These are phyloP conservation scores for Caradrina clavipalpis DNA, from an alignment of 2,888 invertebrate genomes.

Conservation along the genomic window DNA sequence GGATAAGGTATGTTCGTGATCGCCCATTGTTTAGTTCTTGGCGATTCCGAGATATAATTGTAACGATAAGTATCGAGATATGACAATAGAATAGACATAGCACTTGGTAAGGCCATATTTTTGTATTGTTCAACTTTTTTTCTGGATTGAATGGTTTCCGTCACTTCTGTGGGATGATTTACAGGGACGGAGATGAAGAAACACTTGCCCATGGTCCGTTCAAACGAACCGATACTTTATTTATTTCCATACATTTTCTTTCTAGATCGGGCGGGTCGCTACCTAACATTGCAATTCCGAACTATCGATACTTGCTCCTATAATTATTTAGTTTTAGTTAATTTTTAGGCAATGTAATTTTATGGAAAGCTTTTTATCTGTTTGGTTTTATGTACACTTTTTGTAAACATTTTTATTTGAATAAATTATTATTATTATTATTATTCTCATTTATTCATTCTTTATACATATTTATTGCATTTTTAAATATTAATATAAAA, in stretches of 20 bases:
- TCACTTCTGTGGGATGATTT: background rate
- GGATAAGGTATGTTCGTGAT: conserved; percentile 65
- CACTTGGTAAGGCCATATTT: conserved; percentile 52
- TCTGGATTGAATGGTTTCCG: conserved; percentile 12
- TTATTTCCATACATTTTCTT: background rate
- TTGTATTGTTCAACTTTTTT: conserved; percentile 50
- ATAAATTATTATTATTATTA: no score
- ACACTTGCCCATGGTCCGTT: background rate
- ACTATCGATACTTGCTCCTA: no score
- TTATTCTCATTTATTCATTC: no score
- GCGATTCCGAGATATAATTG: conserved; percentile 62
- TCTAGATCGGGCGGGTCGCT: no score
- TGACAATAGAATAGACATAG: conserved; percentile 56
- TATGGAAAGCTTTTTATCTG: no score
- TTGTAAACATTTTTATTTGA: no score
- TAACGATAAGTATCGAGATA: conserved; percentile 59
- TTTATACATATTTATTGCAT: no score
- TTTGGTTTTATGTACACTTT: no score
- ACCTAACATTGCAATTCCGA: no score
- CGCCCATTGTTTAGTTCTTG: conserved; percentile 62
- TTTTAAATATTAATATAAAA: no score
- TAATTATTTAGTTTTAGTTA: no score
- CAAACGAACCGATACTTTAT: conserved; percentile 7
- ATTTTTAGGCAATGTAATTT: no score
- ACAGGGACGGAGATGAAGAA: conserved; percentile 9